Evolutionary conservation across 2,888 invertebrate genomes (phyloP).

Genomic region (Morpho deidamia): DNA sequence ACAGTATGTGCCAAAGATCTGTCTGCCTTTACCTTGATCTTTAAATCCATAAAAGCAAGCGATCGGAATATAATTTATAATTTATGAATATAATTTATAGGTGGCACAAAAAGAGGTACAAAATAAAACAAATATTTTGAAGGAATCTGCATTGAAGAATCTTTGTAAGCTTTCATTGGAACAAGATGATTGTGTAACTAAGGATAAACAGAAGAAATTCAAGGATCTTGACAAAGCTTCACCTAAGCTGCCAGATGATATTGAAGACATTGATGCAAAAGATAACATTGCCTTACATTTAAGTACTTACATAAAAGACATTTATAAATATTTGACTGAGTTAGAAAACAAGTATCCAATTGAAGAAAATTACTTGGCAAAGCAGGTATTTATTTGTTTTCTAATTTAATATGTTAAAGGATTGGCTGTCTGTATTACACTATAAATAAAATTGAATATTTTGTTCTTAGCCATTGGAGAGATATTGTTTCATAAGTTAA

Average conservation of each 20-base stretch:
- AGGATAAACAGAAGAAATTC: not conserved
- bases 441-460: too few species aligned
- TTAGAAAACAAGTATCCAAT: constrained; percentile 86
- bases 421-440: too few species aligned
- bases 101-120: constrained; percentile 48
- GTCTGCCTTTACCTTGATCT: too few species aligned
- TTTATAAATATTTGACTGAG: constrained; percentile 88
- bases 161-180: constrained; percentile 54
- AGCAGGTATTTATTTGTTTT: constrained; percentile 61
- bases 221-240: constrained; percentile 15
- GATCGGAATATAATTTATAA: too few species aligned
- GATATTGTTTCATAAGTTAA: too few species aligned
- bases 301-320: constrained; percentile 92
- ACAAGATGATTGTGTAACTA: constrained; percentile 29
- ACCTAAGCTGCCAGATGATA: constrained; percentile 50
- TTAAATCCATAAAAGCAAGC: too few species aligned
- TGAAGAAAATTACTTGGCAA: constrained; percentile 80
- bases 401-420: too few species aligned
- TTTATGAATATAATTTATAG: constrained; percentile 33
- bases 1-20: too few species aligned
- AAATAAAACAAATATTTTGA: constrained; percentile 44
- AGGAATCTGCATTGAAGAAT: constrained; percentile 46
- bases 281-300: constrained; percentile 89
- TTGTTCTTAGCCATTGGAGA: too few species aligned
- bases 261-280: constrained; percentile 86